phyloP scores from a whole-genome alignment of 2,888 invertebrate species.

The Iselma pallidipennis region DNA sequence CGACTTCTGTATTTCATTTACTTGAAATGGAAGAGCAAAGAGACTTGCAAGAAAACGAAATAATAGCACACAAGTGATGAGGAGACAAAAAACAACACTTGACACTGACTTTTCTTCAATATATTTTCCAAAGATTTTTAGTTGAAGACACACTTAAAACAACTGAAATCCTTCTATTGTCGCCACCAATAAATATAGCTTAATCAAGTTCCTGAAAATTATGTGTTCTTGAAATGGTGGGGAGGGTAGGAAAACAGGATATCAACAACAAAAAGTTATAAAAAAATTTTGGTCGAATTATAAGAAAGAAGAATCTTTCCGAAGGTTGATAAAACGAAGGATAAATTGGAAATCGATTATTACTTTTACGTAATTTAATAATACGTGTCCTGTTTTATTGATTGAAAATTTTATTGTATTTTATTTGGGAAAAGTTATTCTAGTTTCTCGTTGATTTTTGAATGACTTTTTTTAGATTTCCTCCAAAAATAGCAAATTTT shows the following conservation, averaged over 20 bases:
- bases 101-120: not conserved
- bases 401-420: not conserved
- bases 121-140: slow-evolving; percentile 4
- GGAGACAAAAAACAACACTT: not conserved
- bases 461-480: not conserved
- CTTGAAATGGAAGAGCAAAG: slow-evolving; percentile 25
- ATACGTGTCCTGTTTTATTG: not conserved
- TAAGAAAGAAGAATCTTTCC: slow-evolving; percentile 1
- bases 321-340: not conserved
- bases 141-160: not conserved
- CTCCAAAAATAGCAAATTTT: not conserved
- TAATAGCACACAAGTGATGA: not conserved
- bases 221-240: not conserved
- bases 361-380: not conserved
- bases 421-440: not conserved
- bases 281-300: too few species aligned
- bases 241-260: too few species aligned
- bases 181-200: not conserved
- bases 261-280: too few species aligned
- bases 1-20: slow-evolving; percentile 50
- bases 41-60: slow-evolving; percentile 2
- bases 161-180: not conserved
- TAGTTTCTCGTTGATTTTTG: not conserved
- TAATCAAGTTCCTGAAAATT: not conserved
- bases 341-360: not conserved